These are phyloP conservation scores for Odontomachus brunneus DNA, from an alignment of 1,140 invertebrate species.

Conservation along the genomic window DNA sequence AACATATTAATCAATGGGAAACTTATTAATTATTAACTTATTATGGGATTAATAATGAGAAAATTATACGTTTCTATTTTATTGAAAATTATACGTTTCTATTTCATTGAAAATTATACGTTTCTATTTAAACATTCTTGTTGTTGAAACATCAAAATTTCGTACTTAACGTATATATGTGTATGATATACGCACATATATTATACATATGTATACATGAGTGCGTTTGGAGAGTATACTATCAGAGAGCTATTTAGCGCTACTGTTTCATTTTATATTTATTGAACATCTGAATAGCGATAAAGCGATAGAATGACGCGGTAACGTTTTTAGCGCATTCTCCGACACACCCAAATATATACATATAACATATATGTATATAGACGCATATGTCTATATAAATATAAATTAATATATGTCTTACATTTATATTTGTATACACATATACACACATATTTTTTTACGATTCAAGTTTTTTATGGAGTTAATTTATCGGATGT, in stretches of 20 bases:
- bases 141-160: constrained; percentile 39
- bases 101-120: not conserved
- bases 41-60: no score
- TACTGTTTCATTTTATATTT: no score
- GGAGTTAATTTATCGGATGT: constrained; percentile 28
- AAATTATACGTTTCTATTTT: not conserved
- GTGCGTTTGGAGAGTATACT: no score
- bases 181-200: constrained; percentile 47
- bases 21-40: no score
- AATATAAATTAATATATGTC: constrained; percentile 50
- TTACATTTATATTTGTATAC: constrained; percentile 60
- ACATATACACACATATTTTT: constrained; percentile 67
- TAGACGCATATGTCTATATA: constrained; percentile 47
- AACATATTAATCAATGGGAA: not conserved
- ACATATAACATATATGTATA: constrained; percentile 50
- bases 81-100: not conserved
- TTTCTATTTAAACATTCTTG: constrained; percentile 40
- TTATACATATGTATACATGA: constrained; percentile 47
- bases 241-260: no score
- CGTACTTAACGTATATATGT: constrained; percentile 5
- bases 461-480: constrained; percentile 56
- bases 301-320: no score
- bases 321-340: no score
- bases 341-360: no score
- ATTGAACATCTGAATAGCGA: no score